Conservation (phyloP, 2,113 vertebrate species). For the Istiophorus platypterus region DNA sequence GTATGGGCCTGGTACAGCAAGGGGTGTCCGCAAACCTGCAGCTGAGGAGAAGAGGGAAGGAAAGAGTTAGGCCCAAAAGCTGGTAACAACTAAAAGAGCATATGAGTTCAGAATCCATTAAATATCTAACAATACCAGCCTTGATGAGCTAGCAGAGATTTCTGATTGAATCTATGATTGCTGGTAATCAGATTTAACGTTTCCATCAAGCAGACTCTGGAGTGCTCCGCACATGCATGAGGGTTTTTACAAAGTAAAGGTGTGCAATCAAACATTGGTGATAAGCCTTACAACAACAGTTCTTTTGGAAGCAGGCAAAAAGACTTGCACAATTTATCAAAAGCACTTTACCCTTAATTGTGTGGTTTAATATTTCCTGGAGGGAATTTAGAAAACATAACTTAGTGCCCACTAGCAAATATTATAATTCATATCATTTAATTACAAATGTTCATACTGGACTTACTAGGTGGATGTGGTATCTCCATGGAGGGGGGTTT, state of each 20-base stretch:
- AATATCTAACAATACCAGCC: neutral
- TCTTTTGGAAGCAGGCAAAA: neutral
- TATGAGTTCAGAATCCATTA: neutral
- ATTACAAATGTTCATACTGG: neutral
- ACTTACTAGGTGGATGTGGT: conserved; percentile 92
- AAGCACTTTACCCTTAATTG: neutral
- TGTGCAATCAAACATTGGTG: neutral
- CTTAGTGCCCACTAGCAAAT: neutral
- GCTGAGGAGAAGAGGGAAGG: conserved; percentile 74
- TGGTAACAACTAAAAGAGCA: neutral
- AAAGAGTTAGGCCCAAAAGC: neutral
- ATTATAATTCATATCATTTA: neutral
- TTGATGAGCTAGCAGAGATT: neutral
- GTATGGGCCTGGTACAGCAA: conserved; percentile 94
- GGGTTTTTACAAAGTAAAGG: neutral
- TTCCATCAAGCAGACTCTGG: neutral
- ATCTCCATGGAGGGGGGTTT: conserved; percentile 95
- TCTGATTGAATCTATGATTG: neutral
- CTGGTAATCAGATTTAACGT: neutral
- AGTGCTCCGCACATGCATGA: neutral
- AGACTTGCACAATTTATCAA: neutral
- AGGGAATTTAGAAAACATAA: neutral
- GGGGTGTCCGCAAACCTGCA: conserved; percentile 90
- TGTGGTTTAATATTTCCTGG: neutral
- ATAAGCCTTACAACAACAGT: neutral